Evolutionary conservation across 1,140 invertebrate genomes (phyloP).

Genomic region (Magallana gigas): DNA sequence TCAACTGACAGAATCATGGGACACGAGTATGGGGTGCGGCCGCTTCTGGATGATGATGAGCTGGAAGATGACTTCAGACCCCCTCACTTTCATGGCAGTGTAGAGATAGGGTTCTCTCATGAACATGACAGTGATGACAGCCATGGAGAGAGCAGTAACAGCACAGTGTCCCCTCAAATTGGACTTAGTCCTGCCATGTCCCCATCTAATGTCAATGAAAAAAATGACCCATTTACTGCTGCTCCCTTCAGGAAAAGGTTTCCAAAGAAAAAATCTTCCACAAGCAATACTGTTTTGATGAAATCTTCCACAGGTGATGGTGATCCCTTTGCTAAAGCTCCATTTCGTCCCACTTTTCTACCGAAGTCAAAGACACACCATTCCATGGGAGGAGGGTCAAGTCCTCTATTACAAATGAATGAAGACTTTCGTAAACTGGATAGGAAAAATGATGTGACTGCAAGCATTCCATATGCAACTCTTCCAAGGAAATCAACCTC

Average conservation of each 20-base stretch:
- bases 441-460: constrained; percentile 6
- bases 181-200: constrained; percentile 54
- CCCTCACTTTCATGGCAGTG: constrained; percentile 55
- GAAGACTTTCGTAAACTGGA: constrained; percentile 10
- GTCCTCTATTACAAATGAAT: constrained; percentile 47
- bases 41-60: constrained; percentile 89
- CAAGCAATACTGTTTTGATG: constrained; percentile 39
- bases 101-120: constrained; percentile 46
- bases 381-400: constrained; percentile 41
- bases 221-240: constrained; percentile 76
- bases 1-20: constrained; percentile 83
- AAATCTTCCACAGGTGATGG: constrained; percentile 48
- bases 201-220: constrained; percentile 50
- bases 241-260: constrained; percentile 76
- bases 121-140: constrained; percentile 53
- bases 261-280: constrained; percentile 62
- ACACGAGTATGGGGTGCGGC: constrained; percentile 89
- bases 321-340: constrained; percentile 70
- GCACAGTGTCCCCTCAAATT: constrained; percentile 52
- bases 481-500: constrained; percentile 33
- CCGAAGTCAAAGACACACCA: constrained; percentile 55
- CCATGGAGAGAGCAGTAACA: constrained; percentile 49
- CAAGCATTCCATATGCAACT: constrained; percentile 38
- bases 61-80: constrained; percentile 82
- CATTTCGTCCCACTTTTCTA: constrained; percentile 61